Conservation (phyloP, 2,113 vertebrate genomes). For the Hepsetus odoe region DNA sequence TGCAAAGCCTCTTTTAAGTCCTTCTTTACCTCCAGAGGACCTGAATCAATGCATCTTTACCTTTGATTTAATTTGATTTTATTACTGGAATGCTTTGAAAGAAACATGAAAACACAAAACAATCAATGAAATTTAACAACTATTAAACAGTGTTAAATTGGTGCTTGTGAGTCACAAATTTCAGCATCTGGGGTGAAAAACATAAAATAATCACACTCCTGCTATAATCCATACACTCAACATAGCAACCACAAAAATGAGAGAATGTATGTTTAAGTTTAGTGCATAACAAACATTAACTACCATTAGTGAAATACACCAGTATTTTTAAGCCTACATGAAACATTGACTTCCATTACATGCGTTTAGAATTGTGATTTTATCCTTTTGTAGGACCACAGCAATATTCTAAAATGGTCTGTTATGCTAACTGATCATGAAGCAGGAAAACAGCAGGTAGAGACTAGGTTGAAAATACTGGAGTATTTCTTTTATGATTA, state of each 20-base stretch:
- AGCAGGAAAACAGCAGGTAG: background rate
- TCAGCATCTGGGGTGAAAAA: background rate
- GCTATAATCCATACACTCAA: background rate
- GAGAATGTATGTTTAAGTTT: background rate
- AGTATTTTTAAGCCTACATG: background rate
- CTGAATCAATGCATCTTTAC: conserved; percentile 3
- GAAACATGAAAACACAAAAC: conserved; percentile 16
- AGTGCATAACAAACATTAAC: background rate
- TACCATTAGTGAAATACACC: background rate
- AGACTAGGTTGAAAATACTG: too few species aligned
- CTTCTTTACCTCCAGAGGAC: background rate
- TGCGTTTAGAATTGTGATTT: too few species aligned
- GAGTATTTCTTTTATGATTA: too few species aligned
- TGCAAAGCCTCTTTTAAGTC: background rate
- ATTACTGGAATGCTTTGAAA: conserved; percentile 61
- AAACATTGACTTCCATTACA: background rate
- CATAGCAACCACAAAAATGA: background rate
- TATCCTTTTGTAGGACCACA: too few species aligned
- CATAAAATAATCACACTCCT: background rate
- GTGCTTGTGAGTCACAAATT: background rate
- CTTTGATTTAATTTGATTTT: conserved; percentile 13
- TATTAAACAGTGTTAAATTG: background rate
- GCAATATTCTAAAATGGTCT: too few species aligned
- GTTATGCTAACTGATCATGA: too few species aligned
- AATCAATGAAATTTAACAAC: too few species aligned